Conservation (phyloP, 2,113 vertebrate species). For the Pyxicephalus adspersus region DNA sequence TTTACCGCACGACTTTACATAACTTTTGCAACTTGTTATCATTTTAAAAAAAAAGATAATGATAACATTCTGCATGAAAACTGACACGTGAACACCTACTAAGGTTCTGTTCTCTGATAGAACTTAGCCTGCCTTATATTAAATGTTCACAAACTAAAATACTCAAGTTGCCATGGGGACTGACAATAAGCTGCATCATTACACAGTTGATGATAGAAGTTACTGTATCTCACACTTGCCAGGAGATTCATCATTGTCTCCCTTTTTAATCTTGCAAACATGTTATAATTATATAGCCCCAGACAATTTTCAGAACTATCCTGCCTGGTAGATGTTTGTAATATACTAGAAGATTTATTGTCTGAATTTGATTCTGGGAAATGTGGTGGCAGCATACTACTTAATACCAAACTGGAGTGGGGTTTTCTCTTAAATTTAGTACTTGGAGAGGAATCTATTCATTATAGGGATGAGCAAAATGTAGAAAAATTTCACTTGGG, state of each 20-base stretch:
- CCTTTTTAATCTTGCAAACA: slow-evolving; percentile 18
- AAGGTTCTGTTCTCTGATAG: slow-evolving; percentile 11
- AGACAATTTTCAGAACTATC: background rate
- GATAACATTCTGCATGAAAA: background rate
- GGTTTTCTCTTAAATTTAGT: too few species aligned
- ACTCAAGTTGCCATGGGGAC: slow-evolving; percentile 37
- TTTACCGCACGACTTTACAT: too few species aligned
- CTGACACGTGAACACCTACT: slow-evolving; percentile 16
- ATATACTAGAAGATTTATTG: too few species aligned
- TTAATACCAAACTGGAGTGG: too few species aligned
- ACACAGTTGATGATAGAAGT: slow-evolving; percentile 39
- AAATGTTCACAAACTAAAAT: slow-evolving; percentile 36
- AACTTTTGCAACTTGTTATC: background rate
- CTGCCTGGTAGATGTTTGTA: too few species aligned
- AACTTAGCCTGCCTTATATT: slow-evolving; percentile 4
- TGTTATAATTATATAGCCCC: slow-evolving; percentile 9
- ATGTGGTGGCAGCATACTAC: too few species aligned
- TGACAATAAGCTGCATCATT: slow-evolving; percentile 36
- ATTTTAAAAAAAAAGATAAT: background rate
- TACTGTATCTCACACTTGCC: slow-evolving; percentile 25
- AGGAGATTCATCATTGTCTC: slow-evolving; percentile 35
- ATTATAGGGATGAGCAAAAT: too few species aligned
- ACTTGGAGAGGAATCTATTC: too few species aligned
- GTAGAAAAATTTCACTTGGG: too few species aligned
- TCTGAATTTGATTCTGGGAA: too few species aligned